Evolutionary conservation across 2,888 invertebrate species (phyloP).

Genomic region (Eumacrocentrus americanus): DNA sequence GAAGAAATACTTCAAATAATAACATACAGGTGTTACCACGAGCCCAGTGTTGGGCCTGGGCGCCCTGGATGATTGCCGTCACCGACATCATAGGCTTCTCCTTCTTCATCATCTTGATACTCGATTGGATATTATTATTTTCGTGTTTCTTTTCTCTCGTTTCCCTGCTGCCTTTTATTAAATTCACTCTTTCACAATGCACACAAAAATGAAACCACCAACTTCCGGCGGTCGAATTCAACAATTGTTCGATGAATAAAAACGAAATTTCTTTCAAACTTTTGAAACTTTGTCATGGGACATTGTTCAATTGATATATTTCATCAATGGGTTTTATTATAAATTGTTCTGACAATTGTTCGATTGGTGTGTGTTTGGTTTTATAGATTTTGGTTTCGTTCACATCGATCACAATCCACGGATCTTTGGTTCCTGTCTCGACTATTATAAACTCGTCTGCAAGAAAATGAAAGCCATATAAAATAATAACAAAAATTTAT

Average conservation of each 20-base stretch:
- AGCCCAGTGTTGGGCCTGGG: constrained; percentile 71
- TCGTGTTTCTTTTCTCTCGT: not conserved
- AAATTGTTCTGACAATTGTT: not conserved
- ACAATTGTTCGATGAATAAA: not conserved
- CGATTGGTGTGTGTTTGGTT: constrained; percentile 10
- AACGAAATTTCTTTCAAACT: no score
- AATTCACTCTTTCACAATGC: constrained; percentile 7
- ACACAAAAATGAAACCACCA: not conserved
- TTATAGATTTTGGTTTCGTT: constrained; percentile 22
- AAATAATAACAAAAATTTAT: not conserved
- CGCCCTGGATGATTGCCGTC: constrained; percentile 77
- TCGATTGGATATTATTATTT: constrained; percentile 17
- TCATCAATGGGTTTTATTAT: not conserved
- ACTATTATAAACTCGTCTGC: not conserved
- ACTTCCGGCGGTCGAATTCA: not conserved
- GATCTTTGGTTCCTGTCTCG: constrained; percentile 17
- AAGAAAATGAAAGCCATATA: not conserved
- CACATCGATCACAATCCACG: constrained; percentile 13
- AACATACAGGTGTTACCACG: constrained; percentile 65
- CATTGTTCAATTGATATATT: not conserved
- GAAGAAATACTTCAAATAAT: no score
- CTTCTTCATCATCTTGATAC: constrained; percentile 77
- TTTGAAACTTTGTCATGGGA: no score
- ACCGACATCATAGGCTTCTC: constrained; percentile 88
- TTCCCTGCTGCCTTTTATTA: not conserved